Conservation (phyloP, 2,113 vertebrate species). For the Chaetodon auriga region DNA sequence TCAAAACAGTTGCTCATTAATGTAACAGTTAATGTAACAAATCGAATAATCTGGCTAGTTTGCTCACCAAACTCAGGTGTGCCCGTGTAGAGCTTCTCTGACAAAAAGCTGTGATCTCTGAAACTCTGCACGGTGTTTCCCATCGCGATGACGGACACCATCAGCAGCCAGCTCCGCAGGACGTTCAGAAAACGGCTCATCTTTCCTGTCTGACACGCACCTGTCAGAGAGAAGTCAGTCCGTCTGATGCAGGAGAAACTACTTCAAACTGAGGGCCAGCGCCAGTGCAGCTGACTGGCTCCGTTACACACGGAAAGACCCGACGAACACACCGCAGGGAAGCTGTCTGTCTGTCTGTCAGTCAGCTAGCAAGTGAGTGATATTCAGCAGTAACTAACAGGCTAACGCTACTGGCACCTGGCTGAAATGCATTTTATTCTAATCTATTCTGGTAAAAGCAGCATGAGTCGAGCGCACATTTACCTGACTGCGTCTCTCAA, state of each 20-base stretch:
- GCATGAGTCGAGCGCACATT: not conserved
- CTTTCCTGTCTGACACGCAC: constrained; percentile 30
- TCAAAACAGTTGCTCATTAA: too few relatives aligned
- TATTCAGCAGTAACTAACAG: not conserved
- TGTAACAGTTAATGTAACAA: too few relatives aligned
- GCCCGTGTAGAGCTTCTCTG: constrained; percentile 95
- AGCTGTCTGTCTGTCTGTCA: not conserved
- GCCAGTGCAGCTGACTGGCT: not conserved
- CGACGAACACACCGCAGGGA: not conserved
- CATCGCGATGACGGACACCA: constrained; percentile 93
- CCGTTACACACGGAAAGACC: not conserved
- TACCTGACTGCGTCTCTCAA: constrained; percentile 39
- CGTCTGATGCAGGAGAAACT: not conserved
- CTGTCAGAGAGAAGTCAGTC: constrained; percentile 1
- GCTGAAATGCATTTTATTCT: not conserved
- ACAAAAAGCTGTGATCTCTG: constrained; percentile 94
- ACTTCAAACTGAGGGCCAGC: not conserved
- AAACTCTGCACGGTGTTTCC: constrained; percentile 97
- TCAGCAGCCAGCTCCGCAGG: constrained; percentile 94
- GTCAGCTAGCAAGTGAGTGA: not conserved
- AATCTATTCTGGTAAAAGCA: not conserved
- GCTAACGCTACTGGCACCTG: constrained; percentile 3
- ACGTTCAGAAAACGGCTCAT: constrained; percentile 95
- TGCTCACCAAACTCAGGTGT: constrained; percentile 90
- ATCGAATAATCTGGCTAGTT: too few relatives aligned